Percentiles rank a stretch among this genome's conserved stretches.
Evolutionary conservation across 2,888 invertebrate genomes (phyloP).

Genomic region (Ligdia adustata): DNA sequence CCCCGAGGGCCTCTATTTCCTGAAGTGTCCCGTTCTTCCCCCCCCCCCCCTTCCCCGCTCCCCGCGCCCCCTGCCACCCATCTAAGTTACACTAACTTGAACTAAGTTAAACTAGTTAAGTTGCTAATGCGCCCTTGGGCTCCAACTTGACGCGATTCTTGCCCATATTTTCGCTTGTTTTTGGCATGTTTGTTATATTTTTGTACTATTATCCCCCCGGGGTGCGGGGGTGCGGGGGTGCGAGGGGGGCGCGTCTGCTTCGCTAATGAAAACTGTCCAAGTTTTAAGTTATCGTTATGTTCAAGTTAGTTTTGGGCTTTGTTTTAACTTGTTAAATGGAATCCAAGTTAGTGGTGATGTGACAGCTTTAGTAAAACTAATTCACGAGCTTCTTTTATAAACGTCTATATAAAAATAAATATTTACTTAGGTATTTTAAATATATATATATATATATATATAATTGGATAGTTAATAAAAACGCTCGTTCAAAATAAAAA

Average conservation of each 20-base stretch:
- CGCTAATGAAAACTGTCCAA: constrained; percentile 8
- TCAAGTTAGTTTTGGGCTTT: constrained; percentile 1
- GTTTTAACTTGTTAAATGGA: not conserved
- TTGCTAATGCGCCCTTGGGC: constrained; percentile 32
- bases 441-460: too few species aligned
- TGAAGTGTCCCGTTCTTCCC: constrained; percentile 30
- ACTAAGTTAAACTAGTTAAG: constrained; percentile 44
- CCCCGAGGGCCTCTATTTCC: constrained; percentile 26
- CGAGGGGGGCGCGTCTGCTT: not conserved
- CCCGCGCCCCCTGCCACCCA: constrained; percentile 26
- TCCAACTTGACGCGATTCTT: constrained; percentile 15
- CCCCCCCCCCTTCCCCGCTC: too few species aligned
- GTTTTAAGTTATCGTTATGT: constrained; percentile 8
- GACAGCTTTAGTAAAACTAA: too few species aligned
- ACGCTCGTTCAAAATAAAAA: too few species aligned
- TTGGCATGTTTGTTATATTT: constrained; percentile 15
- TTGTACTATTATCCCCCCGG: constrained; percentile 7
- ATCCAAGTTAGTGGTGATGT: not conserved
- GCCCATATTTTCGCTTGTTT: constrained; percentile 18
- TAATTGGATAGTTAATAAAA: too few species aligned
- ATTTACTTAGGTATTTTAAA: too few species aligned
- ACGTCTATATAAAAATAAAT: too few species aligned
- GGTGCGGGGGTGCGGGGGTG: too few species aligned
- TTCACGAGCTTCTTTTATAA: too few species aligned
- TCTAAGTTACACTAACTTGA: constrained; percentile 33